Percentiles rank a stretch among this genome's conserved stretches.
Conservation (phyloP, 2,113 vertebrate species). For the Hemiscyllium ocellatum region DNA sequence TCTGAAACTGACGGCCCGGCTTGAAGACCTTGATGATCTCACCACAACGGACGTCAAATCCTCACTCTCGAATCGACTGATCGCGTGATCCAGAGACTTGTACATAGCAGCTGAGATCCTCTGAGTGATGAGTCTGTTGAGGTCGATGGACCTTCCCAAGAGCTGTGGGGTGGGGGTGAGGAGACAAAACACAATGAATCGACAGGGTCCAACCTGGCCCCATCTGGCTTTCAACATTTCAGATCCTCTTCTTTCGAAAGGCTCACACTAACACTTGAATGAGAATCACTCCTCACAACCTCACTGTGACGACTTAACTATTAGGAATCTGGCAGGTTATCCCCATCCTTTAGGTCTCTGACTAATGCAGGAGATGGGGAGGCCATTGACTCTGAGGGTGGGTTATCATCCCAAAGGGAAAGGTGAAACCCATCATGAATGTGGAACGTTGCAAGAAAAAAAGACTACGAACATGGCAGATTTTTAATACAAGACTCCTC, state of each 20-base stretch:
- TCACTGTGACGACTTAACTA: not conserved
- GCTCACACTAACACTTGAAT: not conserved
- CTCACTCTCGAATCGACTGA: slow-evolving; percentile 97
- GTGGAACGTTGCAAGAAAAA: not conserved
- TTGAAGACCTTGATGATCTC: slow-evolving; percentile 43
- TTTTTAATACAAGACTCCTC: not conserved
- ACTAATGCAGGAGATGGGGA: not conserved
- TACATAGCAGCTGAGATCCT: slow-evolving; percentile 97
- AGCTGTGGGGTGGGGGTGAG: slow-evolving; percentile 56
- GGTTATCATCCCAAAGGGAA: not conserved
- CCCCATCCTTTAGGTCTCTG: not conserved
- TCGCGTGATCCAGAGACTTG: slow-evolving; percentile 94
- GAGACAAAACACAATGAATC: not conserved
- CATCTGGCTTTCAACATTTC: not conserved
- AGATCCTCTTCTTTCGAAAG: not conserved
- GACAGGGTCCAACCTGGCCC: not conserved
- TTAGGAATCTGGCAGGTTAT: too few relatives aligned
- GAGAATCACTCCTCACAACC: not conserved
- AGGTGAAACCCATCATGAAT: not conserved
- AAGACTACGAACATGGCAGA: not conserved
- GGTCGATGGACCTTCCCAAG: slow-evolving; percentile 88
- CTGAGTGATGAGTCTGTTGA: slow-evolving; percentile 96
- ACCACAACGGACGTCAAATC: slow-evolving; percentile 98
- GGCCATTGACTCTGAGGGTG: not conserved
- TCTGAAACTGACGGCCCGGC: not conserved